These are phyloP conservation scores for Drosophila borborema DNA, from an alignment of 2,888 invertebrate genomes.

Conservation along the genomic window DNA sequence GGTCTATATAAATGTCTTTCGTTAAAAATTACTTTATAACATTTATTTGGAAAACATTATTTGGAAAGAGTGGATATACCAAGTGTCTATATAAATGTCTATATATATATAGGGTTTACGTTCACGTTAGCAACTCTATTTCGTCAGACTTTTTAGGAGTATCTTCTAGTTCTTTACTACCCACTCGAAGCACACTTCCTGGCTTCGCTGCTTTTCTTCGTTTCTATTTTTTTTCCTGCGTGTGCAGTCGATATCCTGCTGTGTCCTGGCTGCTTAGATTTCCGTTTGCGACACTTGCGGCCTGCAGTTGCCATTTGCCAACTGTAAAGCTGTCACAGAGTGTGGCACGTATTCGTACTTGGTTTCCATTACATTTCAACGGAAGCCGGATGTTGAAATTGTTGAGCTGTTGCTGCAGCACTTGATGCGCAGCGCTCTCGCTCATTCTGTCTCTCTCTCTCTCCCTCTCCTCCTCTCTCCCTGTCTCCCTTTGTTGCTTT, in stretches of 20 bases:
- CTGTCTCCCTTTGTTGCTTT: background rate
- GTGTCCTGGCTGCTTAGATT: slow-evolving; percentile 60
- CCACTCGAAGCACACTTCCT: background rate
- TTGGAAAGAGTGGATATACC: no score
- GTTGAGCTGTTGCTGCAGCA: slow-evolving; percentile 70
- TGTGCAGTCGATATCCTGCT: slow-evolving; percentile 59
- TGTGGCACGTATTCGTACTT: slow-evolving; percentile 53
- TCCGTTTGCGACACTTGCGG: slow-evolving; percentile 67
- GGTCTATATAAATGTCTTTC: no score
- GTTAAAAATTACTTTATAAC: no score
- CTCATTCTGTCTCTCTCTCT: slow-evolving; percentile 2
- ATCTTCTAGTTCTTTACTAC: background rate
- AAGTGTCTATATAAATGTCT: background rate
- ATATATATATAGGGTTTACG: background rate
- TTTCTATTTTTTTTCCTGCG: background rate
- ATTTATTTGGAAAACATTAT: no score
- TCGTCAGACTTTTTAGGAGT: background rate
- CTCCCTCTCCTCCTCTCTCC: background rate
- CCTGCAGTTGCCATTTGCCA: slow-evolving; percentile 48
- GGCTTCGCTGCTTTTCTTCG: background rate
- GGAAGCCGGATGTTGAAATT: slow-evolving; percentile 78
- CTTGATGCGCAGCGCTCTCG: slow-evolving; percentile 17
- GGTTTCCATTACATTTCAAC: slow-evolving; percentile 79
- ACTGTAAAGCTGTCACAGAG: slow-evolving; percentile 58
- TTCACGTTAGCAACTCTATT: background rate